Base-by-base conservation (phyloP, 1,140 invertebrate species). In the Drosophila kikkawai region DNA sequence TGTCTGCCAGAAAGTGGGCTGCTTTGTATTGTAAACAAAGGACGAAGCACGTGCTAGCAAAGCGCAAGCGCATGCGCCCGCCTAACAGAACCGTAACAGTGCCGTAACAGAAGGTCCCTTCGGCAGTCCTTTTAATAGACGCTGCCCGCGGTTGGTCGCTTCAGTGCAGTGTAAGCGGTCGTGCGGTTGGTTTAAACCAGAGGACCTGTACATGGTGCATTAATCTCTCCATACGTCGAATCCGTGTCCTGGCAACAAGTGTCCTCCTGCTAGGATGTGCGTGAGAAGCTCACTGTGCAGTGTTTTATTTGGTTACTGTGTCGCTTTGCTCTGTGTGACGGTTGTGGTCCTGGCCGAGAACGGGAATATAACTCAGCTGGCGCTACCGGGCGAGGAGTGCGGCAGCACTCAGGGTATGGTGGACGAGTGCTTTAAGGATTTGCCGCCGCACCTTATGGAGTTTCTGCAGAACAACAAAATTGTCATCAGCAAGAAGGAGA, bases 401-500 rank as follows among this genome's bases (percentile, higher is more conserved):
- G 91, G 91, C 36, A 82, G 77, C 53, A 91, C 86, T 13, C 74
- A 91, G 56, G 82, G 79, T 15, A 91, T 92, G 90, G 83, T 92
- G 6, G 90, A 92, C 32, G 80, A 92, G 56, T 92, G 91, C 75
- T 92, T 92, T 36, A 91, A 92, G 68, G 87, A 92, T 75, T 71
- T 92, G 29, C 91, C 91, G 13, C 79, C 87, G 7, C 91, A 90
- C 68, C 45, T 92, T 48, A 91, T 91, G 86, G 90, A 92, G 58
- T 92, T 92, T 36, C 42, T 92, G 34, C 81, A 85, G 56, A 91
- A 79, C 17, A 83, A 87, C 0, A 92, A 92, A 75, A 69, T 91
- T 22, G 87, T 82, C 60, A 83, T 91, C 19, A 92, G 82, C 61
- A 77, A 91, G 53, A 59, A 80, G 58, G 91, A 92, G 47, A 92